Conservation (phyloP, 1,140 invertebrate genomes). For the Akabosia matsudoensis region DNA sequence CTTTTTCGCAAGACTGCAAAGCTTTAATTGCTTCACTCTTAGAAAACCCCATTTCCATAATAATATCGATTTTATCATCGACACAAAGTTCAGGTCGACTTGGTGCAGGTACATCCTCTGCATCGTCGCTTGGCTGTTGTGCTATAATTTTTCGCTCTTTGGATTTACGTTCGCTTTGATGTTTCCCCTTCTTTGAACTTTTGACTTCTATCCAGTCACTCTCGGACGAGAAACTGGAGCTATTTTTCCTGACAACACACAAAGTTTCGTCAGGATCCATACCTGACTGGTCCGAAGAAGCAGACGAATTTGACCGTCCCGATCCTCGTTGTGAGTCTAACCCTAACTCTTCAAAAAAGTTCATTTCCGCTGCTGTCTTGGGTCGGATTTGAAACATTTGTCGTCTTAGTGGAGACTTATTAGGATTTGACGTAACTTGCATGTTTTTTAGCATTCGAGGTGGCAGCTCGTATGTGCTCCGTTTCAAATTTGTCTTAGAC, state of each 20-base stretch:
- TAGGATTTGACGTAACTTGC: background rate
- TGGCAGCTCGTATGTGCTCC: background rate
- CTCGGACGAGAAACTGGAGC: background rate
- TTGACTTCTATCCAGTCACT: constrained; percentile 22
- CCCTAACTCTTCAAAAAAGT: constrained; percentile 12
- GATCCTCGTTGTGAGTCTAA: background rate
- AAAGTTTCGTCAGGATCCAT: background rate
- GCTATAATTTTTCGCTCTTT: no score
- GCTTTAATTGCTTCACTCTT: constrained; percentile 10
- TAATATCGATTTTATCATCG: background rate
- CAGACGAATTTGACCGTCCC: background rate
- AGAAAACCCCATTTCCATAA: constrained; percentile 17
- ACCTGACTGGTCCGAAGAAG: background rate
- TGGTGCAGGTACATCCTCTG: background rate
- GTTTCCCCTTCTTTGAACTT: constrained; percentile 15
- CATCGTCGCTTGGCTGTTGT: no score
- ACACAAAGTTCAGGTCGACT: background rate
- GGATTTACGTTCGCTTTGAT: background rate
- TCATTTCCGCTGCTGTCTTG: constrained; percentile 8
- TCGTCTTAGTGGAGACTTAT: background rate
- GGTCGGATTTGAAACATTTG: background rate
- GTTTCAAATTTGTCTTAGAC: background rate
- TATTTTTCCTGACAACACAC: background rate
- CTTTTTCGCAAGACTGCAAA: background rate
- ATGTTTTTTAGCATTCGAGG: constrained; percentile 7